Evolutionary conservation across 2,797 vertebrate species (phyloP), one percentile per base, ranked within the genome.

Genomic region (Darevskia nairensis): DNA sequence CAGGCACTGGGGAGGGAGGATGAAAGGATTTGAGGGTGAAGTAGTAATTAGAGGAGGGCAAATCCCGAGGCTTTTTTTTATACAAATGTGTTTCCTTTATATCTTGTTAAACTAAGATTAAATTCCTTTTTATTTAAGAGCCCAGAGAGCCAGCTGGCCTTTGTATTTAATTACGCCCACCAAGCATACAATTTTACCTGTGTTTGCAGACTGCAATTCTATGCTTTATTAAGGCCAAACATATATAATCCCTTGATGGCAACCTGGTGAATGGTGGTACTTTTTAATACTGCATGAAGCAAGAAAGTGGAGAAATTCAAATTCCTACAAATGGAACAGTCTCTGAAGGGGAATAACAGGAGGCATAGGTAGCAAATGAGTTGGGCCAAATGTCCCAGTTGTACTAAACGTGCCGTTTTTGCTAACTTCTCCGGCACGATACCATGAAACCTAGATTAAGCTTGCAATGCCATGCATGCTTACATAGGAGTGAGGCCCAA

Each of bases 31-130:
- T 69, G 21, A 79, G 44, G 11, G 41, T 23, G 61, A 55, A 59
- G 74, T 35, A 35, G 41, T 78, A 44, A 50, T 86, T 59, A 74
- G 69, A 84, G 44, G 76, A 78, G n/a, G 23, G 69, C 0, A 83
- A 21, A 55, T 35, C n/a, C 19, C 21, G 46, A 15, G 13, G 2
- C 35, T n/a, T n/a, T 68, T 68, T 66, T 27, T 41, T 68, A 78
- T 68, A 78, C n/a, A 50, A 79, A 86, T 68, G 23, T 69, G 44
- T 50, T 35, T 69, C 50, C 75, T 69, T 86, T 68, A 50, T 19
- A 50, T 44, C 76, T 86, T 79, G 76, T 86, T 86, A 79, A 86
- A 79, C 41, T 86, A 35, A 35, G n/a, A 68, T 86, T 79, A 79
- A 86, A 68, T 68, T 78, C 75, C 85, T 61, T 78, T 78, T 69